Percentiles rank a stretch among this genome's conserved stretches.
phyloP scores from a whole-genome alignment of 1,140 invertebrate species.

The Brachionus paranguensis region DNA sequence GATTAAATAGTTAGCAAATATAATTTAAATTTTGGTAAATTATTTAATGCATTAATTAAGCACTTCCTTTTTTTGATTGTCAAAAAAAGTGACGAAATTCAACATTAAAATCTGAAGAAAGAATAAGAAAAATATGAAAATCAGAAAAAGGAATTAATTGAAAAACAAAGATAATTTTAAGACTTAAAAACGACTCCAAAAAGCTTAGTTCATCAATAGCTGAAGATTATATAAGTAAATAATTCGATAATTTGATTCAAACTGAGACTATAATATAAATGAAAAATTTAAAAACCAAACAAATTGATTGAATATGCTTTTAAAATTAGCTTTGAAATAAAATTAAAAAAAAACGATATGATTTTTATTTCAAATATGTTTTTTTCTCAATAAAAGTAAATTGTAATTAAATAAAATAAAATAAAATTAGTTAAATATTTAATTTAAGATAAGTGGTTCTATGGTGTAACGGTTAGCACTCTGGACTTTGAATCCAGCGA shows the following conservation, averaged over 20 bases:
- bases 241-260: background rate
- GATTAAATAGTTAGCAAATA: background rate
- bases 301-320: background rate
- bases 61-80: background rate
- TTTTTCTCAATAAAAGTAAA: background rate
- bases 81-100: background rate
- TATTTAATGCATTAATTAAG: conserved; percentile 7
- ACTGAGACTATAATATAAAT: background rate
- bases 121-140: background rate
- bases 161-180: background rate
- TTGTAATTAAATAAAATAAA: background rate
- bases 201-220: background rate
- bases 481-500: conserved; percentile 35
- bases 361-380: background rate
- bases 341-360: too few relatives aligned
- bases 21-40: background rate
- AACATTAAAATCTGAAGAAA: background rate
- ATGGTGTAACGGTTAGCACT: conserved; percentile 32
- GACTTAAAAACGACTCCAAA: background rate
- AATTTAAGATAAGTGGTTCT: background rate
- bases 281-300: background rate
- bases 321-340: background rate
- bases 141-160: background rate
- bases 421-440: background rate
- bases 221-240: background rate